Percentiles rank a stretch among this genome's conserved stretches.
Conservation (phyloP, 2,888 invertebrate genomes). For the Theretra japonica region DNA sequence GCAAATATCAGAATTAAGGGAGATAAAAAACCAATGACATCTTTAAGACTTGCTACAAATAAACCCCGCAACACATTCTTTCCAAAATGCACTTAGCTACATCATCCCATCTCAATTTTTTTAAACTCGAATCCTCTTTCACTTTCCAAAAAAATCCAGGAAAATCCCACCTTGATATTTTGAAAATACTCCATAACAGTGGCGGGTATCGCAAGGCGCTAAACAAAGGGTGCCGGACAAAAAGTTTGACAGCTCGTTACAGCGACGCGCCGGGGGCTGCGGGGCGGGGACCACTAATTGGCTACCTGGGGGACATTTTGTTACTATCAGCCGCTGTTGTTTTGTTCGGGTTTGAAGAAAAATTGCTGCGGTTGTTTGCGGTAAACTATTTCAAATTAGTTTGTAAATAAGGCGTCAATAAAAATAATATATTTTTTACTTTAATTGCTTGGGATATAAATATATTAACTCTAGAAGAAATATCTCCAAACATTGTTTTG, state of each 20-base stretch:
- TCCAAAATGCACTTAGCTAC: background rate
- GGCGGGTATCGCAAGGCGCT: conserved; percentile 41
- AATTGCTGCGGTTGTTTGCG: conserved; percentile 9
- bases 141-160: background rate
- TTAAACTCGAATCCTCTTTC: background rate
- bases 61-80: background rate
- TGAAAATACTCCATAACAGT: conserved; percentile 46
- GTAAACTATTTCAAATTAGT: background rate
- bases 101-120: background rate
- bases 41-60: background rate
- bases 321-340: conserved; percentile 26
- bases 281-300: conserved; percentile 64
- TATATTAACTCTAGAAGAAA: no score
- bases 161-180: conserved; percentile 4
- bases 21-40: no score
- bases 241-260: conserved; percentile 80
- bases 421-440: background rate
- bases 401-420: background rate
- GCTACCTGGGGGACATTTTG: conserved; percentile 63
- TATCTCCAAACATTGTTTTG: no score
- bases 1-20: no score
- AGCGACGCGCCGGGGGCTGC: conserved; percentile 37
- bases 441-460: background rate
- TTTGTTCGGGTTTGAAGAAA: conserved; percentile 13
- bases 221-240: conserved; percentile 67